Conservation (phyloP, 2,888 invertebrate species). For the Parochlus steinenii region DNA sequence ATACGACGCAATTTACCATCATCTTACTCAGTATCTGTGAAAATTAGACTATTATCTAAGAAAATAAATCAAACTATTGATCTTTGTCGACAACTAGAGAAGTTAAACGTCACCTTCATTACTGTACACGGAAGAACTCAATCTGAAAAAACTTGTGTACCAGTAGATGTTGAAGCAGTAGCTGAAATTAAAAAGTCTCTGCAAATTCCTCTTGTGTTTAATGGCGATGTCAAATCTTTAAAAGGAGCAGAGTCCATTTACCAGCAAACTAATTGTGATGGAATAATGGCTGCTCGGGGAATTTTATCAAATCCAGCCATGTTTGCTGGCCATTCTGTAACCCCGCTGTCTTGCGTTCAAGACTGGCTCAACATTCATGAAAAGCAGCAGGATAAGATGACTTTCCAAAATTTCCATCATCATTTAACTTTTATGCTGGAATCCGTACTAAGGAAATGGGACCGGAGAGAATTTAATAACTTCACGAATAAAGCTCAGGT, state of each 20-base stretch:
- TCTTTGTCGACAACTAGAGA: conserved; percentile 62
- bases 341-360: conserved; percentile 61
- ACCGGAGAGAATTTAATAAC: conserved; percentile 63
- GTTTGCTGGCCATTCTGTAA: conserved; percentile 53
- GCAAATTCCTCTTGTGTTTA: conserved; percentile 74
- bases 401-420: conserved; percentile 82
- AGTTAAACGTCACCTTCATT: conserved; percentile 74
- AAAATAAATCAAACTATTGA: conserved; percentile 48
- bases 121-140: conserved; percentile 88
- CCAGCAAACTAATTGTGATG: conserved; percentile 50
- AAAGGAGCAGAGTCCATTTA: conserved; percentile 53
- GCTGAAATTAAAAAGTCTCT: conserved; percentile 51
- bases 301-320: conserved; percentile 82
- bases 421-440: conserved; percentile 94
- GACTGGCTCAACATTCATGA: conserved; percentile 63
- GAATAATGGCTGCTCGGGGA: conserved; percentile 86
- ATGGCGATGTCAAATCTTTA: conserved; percentile 71
- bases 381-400: conserved; percentile 40
- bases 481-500: conserved; percentile 51
- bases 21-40: conserved; percentile 72
- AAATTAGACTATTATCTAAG: conserved; percentile 68
- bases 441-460: conserved; percentile 51
- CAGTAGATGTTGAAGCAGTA: conserved; percentile 53
- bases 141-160: conserved; percentile 55
- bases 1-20: conserved; percentile 55